Percentiles rank a stretch among this genome's conserved stretches.
These are phyloP conservation scores for Sebastes matsubarae DNA, from an alignment of 2,797 vertebrate species.

Conservation along the genomic window DNA sequence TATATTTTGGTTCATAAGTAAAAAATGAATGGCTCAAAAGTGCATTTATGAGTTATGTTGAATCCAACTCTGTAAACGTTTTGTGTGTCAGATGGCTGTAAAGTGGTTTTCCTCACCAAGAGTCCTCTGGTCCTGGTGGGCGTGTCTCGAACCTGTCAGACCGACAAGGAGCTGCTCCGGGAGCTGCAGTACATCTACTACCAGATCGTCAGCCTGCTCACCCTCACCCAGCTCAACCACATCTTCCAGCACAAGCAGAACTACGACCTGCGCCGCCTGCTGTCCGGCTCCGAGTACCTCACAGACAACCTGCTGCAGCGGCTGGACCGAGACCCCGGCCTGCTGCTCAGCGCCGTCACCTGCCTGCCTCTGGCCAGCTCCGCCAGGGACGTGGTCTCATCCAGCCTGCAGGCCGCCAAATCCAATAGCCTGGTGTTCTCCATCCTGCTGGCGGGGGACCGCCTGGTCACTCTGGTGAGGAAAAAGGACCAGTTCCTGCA, in stretches of 20 bases:
- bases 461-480: constrained; percentile 92
- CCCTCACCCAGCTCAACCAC: constrained; percentile 94
- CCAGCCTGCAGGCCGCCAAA: constrained; percentile 92
- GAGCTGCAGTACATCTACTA: constrained; percentile 98
- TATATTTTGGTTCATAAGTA: background rate
- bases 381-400: constrained; percentile 86
- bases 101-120: constrained; percentile 94
- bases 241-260: constrained; percentile 97
- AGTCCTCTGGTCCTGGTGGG: constrained; percentile 96
- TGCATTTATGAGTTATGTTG: background rate
- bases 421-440: constrained; percentile 94
- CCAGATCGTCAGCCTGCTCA: constrained; percentile 97
- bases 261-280: constrained; percentile 94
- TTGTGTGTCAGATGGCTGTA: constrained; percentile 89
- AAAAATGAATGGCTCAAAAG: background rate
- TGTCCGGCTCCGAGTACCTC: constrained; percentile 94
- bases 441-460: constrained; percentile 91
- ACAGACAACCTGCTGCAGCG: constrained; percentile 92
- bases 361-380: constrained; percentile 89
- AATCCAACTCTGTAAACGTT: background rate
- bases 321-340: constrained; percentile 92
- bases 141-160: constrained; percentile 90
- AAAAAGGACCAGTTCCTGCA: constrained; percentile 96
- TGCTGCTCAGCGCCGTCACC: constrained; percentile 93
- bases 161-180: constrained; percentile 91